Evolutionary conservation across 2,113 vertebrate species (phyloP), one percentile per base, ranked within the genome.

Genomic region (Cochlearius cochlearius): DNA sequence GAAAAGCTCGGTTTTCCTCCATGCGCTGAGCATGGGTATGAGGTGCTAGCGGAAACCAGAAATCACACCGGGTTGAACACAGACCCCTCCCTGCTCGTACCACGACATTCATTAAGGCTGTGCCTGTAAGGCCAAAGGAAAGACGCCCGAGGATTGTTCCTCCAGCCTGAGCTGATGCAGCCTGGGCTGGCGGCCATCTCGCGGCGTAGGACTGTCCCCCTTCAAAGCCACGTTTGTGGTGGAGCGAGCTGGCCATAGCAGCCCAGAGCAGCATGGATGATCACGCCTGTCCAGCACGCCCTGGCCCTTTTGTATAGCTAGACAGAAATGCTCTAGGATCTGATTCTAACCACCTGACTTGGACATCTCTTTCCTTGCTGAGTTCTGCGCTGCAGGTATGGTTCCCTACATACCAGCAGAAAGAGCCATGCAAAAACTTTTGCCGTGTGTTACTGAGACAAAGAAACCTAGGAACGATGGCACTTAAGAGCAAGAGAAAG

Each of bases 21-120:
- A 1, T 3, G 4, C 2, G 2, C 16, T 66, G 4, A 34, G 29
- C 2, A 4, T 16, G 16, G 10, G 23, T 52, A 17, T 56, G 34
- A 93, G 38, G 56, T 79, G 12, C 41, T 17, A 34, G 9, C 13
- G 32, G 45, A 96, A 71, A 80, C 12, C 53, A 75, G 50, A 90
- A 69, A 69, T 55, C 39, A 39, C 25, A 39, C 7, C 7, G 32
- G 41, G n/a, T 15, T 53, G 49, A 78, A 86, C 7, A 8, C 14
- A 9, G 39, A 45, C 8, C 18, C 16, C 63, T 82, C 45, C 19
- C 29, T 36, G 32, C 60, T 74, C 15, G 2, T 78, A 78, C n/a
- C 27, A 63, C 0, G 1, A 32, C 14, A n/a, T 32, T 36, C 29
- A 29, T 27, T 49, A 58, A 36, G 26, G 52, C 36, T 41, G 11